phyloP scores from a whole-genome alignment of 1,140 invertebrate species.

The Musca vetustissima region DNA sequence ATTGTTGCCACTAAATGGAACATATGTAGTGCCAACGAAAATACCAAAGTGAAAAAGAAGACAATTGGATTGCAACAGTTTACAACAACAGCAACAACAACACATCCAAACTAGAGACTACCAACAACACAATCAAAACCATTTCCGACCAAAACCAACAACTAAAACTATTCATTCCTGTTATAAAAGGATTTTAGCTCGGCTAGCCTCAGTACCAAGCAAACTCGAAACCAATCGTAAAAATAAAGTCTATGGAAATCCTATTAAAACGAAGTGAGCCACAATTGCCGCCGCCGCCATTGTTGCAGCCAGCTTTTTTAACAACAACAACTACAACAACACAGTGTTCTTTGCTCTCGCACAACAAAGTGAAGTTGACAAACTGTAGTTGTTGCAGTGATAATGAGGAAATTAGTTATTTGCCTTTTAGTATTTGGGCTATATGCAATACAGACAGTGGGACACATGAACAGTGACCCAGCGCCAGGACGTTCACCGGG shows the following conservation, averaged over 20 bases:
- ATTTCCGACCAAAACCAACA: too few species aligned
- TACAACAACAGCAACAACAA: too few species aligned
- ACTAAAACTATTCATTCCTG: too few species aligned
- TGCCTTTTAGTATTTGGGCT: conserved; percentile 33
- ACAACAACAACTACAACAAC: neutral
- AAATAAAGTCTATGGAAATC: conserved; percentile 31
- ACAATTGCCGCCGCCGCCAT: neutral
- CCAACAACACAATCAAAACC: neutral
- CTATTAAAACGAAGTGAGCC: conserved; percentile 19
- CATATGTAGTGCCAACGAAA: too few species aligned
- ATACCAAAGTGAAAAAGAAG: too few species aligned
- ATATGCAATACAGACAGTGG: conserved; percentile 31
- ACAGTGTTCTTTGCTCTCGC: too few species aligned
- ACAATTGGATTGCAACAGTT: too few species aligned
- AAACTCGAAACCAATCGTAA: neutral
- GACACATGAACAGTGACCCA: conserved; percentile 43
- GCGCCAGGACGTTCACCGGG: conserved; percentile 52
- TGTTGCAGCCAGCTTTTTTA: neutral
- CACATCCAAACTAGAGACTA: neutral
- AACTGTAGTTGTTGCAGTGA: conserved; percentile 26
- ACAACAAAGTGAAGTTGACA: neutral
- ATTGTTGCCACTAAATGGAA: neutral
- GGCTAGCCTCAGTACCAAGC: too few species aligned
- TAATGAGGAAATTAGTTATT: conserved; percentile 35
- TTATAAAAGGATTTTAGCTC: too few species aligned